Conservation (phyloP, 2,797 vertebrate genomes). For the Gastrophryne carolinensis region DNA sequence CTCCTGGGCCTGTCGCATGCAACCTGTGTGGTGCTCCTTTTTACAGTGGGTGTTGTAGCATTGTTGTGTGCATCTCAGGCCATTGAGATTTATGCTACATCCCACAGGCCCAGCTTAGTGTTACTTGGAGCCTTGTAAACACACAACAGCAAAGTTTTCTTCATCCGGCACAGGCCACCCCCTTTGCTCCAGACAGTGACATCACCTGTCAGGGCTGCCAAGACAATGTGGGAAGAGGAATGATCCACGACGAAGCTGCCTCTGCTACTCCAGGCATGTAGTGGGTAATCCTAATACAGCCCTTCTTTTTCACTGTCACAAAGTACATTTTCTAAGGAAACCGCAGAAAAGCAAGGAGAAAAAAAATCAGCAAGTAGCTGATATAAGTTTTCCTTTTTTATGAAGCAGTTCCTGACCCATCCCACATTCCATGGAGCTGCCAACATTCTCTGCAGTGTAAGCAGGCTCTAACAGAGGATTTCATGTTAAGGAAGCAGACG, state of each 20-base stretch:
- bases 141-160: conserved; percentile 16
- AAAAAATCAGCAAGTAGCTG: conserved; percentile 18
- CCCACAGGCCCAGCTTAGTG: not conserved
- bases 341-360: conserved; percentile 4
- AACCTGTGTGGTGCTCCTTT: not conserved
- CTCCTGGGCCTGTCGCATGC: too few relatives aligned
- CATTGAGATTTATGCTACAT: too few relatives aligned
- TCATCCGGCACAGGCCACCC: conserved; percentile 5
- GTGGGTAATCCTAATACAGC: conserved; percentile 17
- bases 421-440: conserved; percentile 51
- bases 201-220: conserved; percentile 14
- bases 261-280: not conserved
- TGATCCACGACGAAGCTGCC: conserved; percentile 1
- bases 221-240: conserved; percentile 38
- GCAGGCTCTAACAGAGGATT: conserved; percentile 40
- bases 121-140: conserved; percentile 32
- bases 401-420: conserved; percentile 41
- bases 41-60: too few relatives aligned
- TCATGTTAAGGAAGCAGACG: conserved; percentile 40
- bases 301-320: conserved; percentile 1
- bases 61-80: not conserved
- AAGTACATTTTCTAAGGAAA: conserved; percentile 15
- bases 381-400: conserved; percentile 28
- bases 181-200: conserved; percentile 38
- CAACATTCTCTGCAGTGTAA: conserved; percentile 44